Base-by-base conservation (phyloP, 2,797 vertebrate genomes). In the Tamandua tetradactyla region DNA sequence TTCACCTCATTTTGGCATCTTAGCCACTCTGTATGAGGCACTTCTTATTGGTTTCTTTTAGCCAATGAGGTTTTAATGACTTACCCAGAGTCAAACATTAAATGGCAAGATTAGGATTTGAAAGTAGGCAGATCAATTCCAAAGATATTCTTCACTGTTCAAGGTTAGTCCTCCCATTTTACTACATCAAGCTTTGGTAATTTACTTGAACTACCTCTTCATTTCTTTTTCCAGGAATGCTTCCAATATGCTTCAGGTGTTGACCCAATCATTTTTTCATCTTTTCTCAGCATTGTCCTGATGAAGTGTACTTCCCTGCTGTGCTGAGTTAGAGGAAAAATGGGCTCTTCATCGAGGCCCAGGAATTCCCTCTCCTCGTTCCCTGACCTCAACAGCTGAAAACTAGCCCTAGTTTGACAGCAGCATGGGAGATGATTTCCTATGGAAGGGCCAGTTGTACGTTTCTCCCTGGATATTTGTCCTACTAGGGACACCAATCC, bases 371-470 rank as follows among this genome's bases (percentile, higher is more conserved):
- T 64, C 4, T 11, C 52, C 5, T 75, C 22, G 55, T 42, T 55
- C 10, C 12, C 35, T 20, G 37, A 64, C 9, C 62, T 57, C 68
- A 52, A 17, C 22, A 75, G 23, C 22, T 14, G 30, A 35, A 83
- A 72, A 52, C 57, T 37, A 64, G 22, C 32, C 14, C 25, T 8
- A 6, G 13, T 7, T 18, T 61, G 18, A 47, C 18, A 47, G 2
- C n/a, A 85, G 3, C 32, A 68, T n/a, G n/a, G n/a, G 37, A 62
- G 69, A 79, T 40, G 68, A 30, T 76, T 47, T n/a, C 32, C 47
- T 44, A 7, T 1, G 9, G 25, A 59, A 68, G 37, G 61, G n/a
- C 37, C 3, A 23, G 35, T 3, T 0, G 2, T 9, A 47, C 42
- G 35, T 64, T 47, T 47, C 23, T 68, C 61, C 32, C 37, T 62